Evolutionary conservation across 2,888 invertebrate genomes (phyloP).

Genomic region (Temnothorax unifasciatus): DNA sequence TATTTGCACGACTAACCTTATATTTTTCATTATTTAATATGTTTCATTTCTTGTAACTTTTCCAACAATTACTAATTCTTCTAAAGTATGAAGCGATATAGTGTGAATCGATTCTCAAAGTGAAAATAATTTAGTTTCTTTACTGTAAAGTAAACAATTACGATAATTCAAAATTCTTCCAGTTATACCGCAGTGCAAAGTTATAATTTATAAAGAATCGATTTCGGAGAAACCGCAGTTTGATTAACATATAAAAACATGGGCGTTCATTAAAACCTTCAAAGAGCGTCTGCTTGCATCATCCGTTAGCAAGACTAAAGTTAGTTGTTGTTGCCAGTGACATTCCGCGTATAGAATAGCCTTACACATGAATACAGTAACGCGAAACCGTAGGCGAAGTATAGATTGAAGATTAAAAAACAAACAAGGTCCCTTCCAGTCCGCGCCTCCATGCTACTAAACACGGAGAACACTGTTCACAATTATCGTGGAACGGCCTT

Average conservation of each 20-base stretch:
- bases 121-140: constrained; percentile 7
- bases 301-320: constrained; percentile 23
- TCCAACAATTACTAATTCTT: background rate
- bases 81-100: background rate
- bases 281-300: constrained; percentile 23
- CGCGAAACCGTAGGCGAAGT: constrained; percentile 33
- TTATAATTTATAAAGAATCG: background rate
- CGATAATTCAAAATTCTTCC: background rate
- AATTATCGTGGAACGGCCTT: constrained; percentile 28
- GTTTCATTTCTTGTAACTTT: background rate
- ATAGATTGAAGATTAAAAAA: constrained; percentile 56
- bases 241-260: background rate
- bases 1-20: background rate
- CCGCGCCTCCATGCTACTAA: constrained; percentile 44
- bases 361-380: constrained; percentile 41
- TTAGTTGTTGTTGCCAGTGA: constrained; percentile 22
- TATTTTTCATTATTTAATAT: background rate
- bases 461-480: constrained; percentile 32
- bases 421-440: constrained; percentile 46
- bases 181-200: background rate
- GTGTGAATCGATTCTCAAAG: background rate
- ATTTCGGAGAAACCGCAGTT: background rate
- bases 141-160: background rate
- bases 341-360: constrained; percentile 34
- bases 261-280: constrained; percentile 2